phyloP scores from a whole-genome alignment of 1,140 invertebrate species.

The Philotrypesis tridentata region DNA sequence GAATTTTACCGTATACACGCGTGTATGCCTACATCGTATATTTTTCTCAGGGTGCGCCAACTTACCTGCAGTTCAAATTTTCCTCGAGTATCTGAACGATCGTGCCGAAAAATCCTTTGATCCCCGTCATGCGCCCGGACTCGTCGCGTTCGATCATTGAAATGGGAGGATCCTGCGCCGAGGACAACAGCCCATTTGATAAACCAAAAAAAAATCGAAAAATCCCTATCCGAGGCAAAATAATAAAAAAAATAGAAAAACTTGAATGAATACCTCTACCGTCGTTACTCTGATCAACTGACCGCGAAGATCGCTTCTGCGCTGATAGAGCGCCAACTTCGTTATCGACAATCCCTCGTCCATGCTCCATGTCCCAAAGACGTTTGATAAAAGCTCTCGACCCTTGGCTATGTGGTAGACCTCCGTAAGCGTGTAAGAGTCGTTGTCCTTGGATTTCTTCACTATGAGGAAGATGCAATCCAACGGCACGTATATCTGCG shows the following conservation, averaged over 20 bases:
- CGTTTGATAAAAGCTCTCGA: constrained; percentile 53
- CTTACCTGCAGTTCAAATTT: constrained; percentile 71
- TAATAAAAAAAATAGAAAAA: not conserved
- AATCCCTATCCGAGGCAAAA: not conserved
- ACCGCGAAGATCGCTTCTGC: constrained; percentile 65
- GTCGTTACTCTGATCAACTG: constrained; percentile 63
- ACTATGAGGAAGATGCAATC: constrained; percentile 64
- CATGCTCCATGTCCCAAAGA: constrained; percentile 60
- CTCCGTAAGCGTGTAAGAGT: constrained; percentile 61
- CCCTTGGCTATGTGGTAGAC: constrained; percentile 63
- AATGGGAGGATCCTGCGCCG: constrained; percentile 65
- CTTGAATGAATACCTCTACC: constrained; percentile 59
- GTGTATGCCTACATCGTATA: not conserved
- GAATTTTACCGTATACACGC: no score
- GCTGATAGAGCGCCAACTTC: constrained; percentile 59
- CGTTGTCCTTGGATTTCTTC: constrained; percentile 39
- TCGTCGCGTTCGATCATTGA: constrained; percentile 60
- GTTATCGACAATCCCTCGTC: constrained; percentile 57
- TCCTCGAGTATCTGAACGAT: constrained; percentile 65
- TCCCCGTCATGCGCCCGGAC: constrained; percentile 55
- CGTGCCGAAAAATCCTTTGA: constrained; percentile 69
- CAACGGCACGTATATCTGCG: constrained; percentile 62
- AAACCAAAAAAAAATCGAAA: not conserved
- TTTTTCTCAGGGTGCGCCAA: not conserved
- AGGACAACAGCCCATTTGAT: not conserved